phyloP scores from a whole-genome alignment of 2,888 invertebrate species.

The Cepaea hortensis region DNA sequence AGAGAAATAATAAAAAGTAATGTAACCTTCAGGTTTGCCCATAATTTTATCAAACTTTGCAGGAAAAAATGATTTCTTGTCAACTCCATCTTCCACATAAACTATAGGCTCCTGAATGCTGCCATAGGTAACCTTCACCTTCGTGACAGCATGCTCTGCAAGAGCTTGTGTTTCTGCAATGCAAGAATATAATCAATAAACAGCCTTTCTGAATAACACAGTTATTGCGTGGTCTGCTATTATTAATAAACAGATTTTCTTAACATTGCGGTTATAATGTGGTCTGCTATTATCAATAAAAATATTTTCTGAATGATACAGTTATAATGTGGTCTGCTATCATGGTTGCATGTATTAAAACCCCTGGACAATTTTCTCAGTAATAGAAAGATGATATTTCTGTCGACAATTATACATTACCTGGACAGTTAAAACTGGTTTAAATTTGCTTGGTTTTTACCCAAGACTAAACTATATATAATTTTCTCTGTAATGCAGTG shows the following conservation, averaged over 20 bases:
- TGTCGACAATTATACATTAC: no score
- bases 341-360: no score
- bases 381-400: no score
- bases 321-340: not conserved
- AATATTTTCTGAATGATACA: not conserved
- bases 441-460: no score
- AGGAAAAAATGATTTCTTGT: conserved; percentile 50
- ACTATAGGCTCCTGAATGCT: conserved; percentile 64
- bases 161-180: conserved; percentile 46
- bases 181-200: not conserved
- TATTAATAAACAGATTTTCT: not conserved
- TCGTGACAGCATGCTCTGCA: conserved; percentile 66
- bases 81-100: conserved; percentile 66
- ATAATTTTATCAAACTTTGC: conserved; percentile 18
- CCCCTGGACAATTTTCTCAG: no score
- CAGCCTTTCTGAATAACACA: no score
- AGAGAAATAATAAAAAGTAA: not conserved
- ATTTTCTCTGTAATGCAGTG: no score
- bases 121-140: conserved; percentile 69
- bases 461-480: no score
- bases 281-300: not conserved
- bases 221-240: no score
- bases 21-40: conserved; percentile 51
- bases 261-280: not conserved
- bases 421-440: no score